phyloP scores from a whole-genome alignment of 2,113 vertebrate genomes.

The Pyxicephalus adspersus region DNA sequence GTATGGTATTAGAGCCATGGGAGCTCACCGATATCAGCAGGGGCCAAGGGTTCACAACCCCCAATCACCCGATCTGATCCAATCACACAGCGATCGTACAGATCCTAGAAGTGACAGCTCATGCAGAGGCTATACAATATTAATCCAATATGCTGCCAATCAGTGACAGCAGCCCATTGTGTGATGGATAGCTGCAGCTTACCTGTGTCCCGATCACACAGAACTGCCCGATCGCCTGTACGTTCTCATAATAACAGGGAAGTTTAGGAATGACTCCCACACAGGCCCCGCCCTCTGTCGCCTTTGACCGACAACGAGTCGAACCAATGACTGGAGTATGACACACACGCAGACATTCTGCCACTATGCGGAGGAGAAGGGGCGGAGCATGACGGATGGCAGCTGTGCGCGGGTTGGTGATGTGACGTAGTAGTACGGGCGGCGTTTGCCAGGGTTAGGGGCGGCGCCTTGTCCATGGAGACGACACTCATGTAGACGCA shows the following conservation, averaged over 20 bases:
- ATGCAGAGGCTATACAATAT: not conserved
- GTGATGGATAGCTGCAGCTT: not conserved
- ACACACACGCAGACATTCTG: too few relatives aligned
- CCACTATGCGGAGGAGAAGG: not conserved
- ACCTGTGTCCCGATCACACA: not conserved
- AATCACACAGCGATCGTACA: too few relatives aligned
- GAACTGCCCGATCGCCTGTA: not conserved
- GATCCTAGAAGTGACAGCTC: not conserved
- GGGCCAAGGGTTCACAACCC: too few relatives aligned
- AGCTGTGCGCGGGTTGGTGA: not conserved
- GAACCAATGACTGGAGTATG: not conserved
- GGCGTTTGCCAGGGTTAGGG: not conserved
- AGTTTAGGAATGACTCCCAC: conserved; percentile 42
- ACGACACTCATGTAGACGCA: too few relatives aligned
- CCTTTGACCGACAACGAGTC: not conserved
- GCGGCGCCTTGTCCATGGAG: too few relatives aligned
- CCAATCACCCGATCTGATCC: too few relatives aligned
- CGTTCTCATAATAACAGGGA: conserved; percentile 27
- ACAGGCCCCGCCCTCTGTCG: conserved; percentile 29
- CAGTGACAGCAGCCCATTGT: not conserved
- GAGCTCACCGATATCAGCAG: not conserved
- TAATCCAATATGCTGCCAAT: not conserved
- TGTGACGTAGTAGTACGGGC: too few relatives aligned
- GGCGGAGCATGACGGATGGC: not conserved
- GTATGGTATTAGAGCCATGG: not conserved